Percentiles rank a stretch among this genome's conserved stretches.
Evolutionary conservation across 2,797 vertebrate genomes (phyloP).

Genomic region (Hapalemur alaotrensis): DNA sequence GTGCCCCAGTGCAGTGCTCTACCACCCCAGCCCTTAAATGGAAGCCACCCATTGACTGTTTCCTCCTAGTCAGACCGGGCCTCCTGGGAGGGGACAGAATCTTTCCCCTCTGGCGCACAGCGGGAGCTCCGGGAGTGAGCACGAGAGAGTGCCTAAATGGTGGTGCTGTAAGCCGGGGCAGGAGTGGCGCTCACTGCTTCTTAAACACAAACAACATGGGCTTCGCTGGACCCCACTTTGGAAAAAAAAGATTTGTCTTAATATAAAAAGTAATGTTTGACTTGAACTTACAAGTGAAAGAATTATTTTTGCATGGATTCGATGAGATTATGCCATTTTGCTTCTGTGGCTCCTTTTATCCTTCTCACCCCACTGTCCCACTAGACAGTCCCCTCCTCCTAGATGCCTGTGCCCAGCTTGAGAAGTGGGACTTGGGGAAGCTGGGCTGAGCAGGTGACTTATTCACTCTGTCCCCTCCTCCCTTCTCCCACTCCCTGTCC

Average conservation of each 20-base stretch:
- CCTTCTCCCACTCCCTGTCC: too few species aligned
- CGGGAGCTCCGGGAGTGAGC: neutral
- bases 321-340: neutral
- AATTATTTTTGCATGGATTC: neutral
- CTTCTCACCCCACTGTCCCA: neutral
- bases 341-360: neutral
- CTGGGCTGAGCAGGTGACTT: neutral
- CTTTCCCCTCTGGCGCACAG: neutral
- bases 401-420: neutral
- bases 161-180: too few species aligned
- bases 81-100: neutral
- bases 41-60: neutral
- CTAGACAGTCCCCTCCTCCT: neutral
- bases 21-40: neutral
- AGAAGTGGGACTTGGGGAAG: neutral
- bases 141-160: accelerated
- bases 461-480: neutral
- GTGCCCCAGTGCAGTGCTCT: too few species aligned
- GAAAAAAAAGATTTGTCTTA: neutral
- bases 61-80: neutral
- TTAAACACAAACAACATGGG: neutral
- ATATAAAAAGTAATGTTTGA: neutral
- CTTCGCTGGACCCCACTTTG: neutral
- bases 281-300: neutral
- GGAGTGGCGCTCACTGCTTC: neutral